Evolutionary conservation across 2,113 vertebrate genomes (phyloP).

Genomic region (Coracopsis vasa): DNA sequence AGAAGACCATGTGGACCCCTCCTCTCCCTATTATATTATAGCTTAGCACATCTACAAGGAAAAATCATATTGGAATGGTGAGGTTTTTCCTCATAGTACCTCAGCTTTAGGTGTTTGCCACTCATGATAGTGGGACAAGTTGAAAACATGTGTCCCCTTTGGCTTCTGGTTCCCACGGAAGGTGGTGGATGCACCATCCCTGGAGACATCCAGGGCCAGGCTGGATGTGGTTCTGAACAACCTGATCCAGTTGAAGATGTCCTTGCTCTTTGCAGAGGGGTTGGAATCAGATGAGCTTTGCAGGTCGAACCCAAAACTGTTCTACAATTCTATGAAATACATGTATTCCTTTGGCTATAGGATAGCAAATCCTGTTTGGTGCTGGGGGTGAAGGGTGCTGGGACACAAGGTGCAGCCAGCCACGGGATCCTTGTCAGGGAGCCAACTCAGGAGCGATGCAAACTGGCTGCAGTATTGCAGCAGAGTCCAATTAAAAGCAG

Average conservation of each 20-base stretch:
- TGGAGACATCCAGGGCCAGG: background rate
- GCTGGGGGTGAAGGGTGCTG: background rate
- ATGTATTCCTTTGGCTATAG: background rate
- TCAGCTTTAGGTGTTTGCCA: background rate
- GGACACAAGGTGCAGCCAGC: background rate
- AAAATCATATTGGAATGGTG: background rate
- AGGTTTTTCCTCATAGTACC: background rate
- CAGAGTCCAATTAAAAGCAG: background rate
- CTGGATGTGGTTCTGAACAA: background rate
- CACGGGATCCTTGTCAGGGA: background rate
- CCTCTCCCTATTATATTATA: background rate
- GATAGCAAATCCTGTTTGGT: background rate
- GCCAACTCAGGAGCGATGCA: background rate
- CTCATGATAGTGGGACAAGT: accelerated
- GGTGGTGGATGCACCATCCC: background rate
- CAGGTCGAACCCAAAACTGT: background rate
- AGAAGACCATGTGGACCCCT: background rate
- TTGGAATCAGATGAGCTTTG: background rate
- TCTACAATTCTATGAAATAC: background rate
- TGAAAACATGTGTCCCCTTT: background rate
- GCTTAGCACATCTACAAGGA: background rate
- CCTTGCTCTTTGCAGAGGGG: background rate
- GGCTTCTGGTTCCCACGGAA: background rate
- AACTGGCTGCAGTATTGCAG: background rate
- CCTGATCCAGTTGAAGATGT: background rate